Conservation (phyloP, 1,140 invertebrate species). For the Drosophila sp. region DNA sequence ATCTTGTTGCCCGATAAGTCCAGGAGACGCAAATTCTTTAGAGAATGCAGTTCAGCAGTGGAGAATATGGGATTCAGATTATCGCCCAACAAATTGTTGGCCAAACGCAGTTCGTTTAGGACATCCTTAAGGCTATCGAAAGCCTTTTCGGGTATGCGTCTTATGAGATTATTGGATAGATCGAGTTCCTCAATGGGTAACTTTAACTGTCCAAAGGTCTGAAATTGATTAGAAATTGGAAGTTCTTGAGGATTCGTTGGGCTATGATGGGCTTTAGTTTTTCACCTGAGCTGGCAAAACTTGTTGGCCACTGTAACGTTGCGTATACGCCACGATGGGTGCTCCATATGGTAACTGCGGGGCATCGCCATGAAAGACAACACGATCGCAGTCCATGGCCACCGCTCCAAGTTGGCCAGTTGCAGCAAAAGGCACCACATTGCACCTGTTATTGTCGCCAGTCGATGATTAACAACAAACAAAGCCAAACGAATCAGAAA, state of each 20-base stretch:
- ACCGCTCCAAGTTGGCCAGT: conserved; percentile 81
- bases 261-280: not conserved
- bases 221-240: conserved; percentile 1
- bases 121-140: conserved; percentile 87
- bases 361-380: conserved; percentile 91
- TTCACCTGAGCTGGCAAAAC: conserved; percentile 87
- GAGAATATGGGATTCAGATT: conserved; percentile 95
- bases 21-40: conserved; percentile 88
- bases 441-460: conserved; percentile 78
- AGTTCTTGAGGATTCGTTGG: not conserved
- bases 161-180: conserved; percentile 91
- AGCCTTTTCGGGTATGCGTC: conserved; percentile 90
- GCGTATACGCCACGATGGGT: conserved; percentile 90
- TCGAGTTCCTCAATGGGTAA: conserved; percentile 90
- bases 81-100: conserved; percentile 93
- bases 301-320: conserved; percentile 90
- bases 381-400: conserved; percentile 90
- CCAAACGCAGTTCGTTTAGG: conserved; percentile 88
- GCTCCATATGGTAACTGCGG: conserved; percentile 89
- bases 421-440: conserved; percentile 81
- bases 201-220: conserved; percentile 86
- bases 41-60: conserved; percentile 91
- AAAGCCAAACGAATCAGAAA: conserved; percentile 45
- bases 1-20: conserved; percentile 92
- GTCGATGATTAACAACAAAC: conserved; percentile 57